These are phyloP conservation scores for Scopus umbretta DNA, from an alignment of 2,113 vertebrate genomes.

Conservation along the genomic window DNA sequence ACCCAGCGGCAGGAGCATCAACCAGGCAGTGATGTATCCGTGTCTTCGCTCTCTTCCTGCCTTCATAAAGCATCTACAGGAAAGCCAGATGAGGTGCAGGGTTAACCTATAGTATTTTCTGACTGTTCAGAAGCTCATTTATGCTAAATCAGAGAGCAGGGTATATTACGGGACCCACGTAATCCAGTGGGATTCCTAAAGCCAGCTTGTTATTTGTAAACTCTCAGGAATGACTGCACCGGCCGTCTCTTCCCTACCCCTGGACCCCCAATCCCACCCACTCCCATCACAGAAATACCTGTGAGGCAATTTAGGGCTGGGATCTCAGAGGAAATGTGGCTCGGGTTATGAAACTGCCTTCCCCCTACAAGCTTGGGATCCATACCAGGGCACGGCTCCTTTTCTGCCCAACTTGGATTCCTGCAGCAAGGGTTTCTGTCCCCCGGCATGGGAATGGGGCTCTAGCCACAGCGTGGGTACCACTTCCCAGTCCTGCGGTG, in stretches of 20 bases:
- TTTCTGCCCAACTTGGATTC: neutral
- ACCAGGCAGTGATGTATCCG: too few relatives aligned
- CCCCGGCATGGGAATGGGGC: neutral
- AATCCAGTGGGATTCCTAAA: neutral
- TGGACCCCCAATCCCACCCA: neutral
- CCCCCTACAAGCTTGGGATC: neutral
- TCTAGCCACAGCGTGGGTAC: fast-evolving
- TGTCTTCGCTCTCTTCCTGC: neutral
- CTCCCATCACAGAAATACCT: neutral
- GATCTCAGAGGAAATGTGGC: neutral
- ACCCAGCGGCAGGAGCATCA: neutral
- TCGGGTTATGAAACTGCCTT: neutral
- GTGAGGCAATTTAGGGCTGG: neutral
- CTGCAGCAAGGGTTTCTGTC: fast-evolving
- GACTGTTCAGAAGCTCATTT: neutral
- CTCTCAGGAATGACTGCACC: neutral
- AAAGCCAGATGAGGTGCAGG: neutral
- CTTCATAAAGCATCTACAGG: neutral
- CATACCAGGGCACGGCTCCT: fast-evolving
- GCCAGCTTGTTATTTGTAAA: neutral
- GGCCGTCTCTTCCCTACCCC: neutral
- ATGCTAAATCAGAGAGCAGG: neutral
- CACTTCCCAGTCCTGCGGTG: neutral
- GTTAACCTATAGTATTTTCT: neutral
- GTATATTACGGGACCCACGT: fast-evolving